phyloP scores from a whole-genome alignment of 2,113 vertebrate species.

The Archocentrus centrarchus region DNA sequence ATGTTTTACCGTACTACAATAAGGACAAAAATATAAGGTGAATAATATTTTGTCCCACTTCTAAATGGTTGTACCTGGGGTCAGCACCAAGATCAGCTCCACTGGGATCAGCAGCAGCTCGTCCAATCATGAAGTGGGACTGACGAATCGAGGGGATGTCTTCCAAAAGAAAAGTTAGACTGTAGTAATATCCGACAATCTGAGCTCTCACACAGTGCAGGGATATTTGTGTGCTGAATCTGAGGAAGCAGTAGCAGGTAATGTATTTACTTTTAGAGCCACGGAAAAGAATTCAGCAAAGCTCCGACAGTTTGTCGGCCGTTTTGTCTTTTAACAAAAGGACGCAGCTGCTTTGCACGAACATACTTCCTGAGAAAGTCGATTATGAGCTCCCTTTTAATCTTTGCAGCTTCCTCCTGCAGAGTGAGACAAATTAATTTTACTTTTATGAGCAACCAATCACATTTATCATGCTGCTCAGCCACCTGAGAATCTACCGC shows the following conservation, averaged over 20 bases:
- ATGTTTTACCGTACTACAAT: background rate
- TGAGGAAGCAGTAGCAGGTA: slow-evolving; percentile 33
- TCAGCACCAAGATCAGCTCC: slow-evolving; percentile 57
- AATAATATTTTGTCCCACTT: background rate
- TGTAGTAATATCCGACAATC: slow-evolving; percentile 74
- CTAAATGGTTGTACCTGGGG: slow-evolving; percentile 58
- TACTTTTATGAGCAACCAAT: slow-evolving; percentile 14
- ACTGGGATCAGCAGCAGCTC: slow-evolving; percentile 53
- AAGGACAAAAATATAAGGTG: background rate
- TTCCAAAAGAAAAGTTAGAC: slow-evolving; percentile 73
- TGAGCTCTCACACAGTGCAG: slow-evolving; percentile 75
- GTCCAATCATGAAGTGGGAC: slow-evolving; percentile 76
- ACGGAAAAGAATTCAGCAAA: background rate
- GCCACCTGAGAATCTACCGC: background rate
- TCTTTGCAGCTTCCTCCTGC: slow-evolving; percentile 79
- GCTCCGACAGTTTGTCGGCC: background rate
- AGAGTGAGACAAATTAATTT: slow-evolving; percentile 17
- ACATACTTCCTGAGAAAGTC: slow-evolving; percentile 82
- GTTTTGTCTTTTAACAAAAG: background rate
- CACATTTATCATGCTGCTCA: slow-evolving; percentile 28
- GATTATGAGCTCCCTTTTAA: slow-evolving; percentile 79
- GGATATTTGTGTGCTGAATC: slow-evolving; percentile 69
- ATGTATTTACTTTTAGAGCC: background rate
- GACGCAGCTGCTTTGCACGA: background rate
- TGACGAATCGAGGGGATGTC: slow-evolving; percentile 74